Conservation (phyloP, 30 jellyfish, hydroid and myxozoan genomes). For the Hydra vulgaris region DNA sequence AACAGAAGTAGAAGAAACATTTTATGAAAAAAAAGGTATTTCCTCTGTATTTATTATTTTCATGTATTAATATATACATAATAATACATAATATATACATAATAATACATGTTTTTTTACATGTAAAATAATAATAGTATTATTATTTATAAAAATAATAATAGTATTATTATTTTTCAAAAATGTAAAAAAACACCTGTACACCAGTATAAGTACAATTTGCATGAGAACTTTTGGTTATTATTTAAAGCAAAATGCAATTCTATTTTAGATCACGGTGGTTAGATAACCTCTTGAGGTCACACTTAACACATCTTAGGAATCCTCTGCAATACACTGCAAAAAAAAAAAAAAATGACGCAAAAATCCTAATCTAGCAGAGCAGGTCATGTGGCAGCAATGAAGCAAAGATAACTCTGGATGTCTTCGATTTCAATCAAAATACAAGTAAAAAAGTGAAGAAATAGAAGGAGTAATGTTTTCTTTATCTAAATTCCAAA, state of each 20-base stretch:
- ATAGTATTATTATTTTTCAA: too few species aligned
- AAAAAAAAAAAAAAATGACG: too few species aligned
- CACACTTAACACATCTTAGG: conserved; percentile 22
- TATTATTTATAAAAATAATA: too few species aligned
- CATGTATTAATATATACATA: too few species aligned
- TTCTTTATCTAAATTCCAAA: conserved; percentile 3
- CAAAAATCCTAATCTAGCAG: neutral
- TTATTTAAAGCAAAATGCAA: conserved; percentile 1
- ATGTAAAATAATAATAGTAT: conserved; percentile 29
- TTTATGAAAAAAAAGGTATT: conserved; percentile 25
- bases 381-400: neutral
- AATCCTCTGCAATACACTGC: too few species aligned
- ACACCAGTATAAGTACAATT: conserved; percentile 29
- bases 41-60: conserved; percentile 20
- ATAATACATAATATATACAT: conserved; percentile 18
- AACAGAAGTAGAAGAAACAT: conserved; percentile 24
- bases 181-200: conserved; percentile 31
- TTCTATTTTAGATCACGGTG: neutral
- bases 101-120: conserved; percentile 4
- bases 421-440: neutral
- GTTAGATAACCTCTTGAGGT: conserved; percentile 12
- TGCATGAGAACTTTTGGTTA: conserved; percentile 19
- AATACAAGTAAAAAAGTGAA: conserved; percentile 2
- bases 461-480: neutral
- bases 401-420: conserved; percentile 1